Evolutionary conservation across 2,888 invertebrate genomes (phyloP).

Genomic region (Trisateles emortualis): DNA sequence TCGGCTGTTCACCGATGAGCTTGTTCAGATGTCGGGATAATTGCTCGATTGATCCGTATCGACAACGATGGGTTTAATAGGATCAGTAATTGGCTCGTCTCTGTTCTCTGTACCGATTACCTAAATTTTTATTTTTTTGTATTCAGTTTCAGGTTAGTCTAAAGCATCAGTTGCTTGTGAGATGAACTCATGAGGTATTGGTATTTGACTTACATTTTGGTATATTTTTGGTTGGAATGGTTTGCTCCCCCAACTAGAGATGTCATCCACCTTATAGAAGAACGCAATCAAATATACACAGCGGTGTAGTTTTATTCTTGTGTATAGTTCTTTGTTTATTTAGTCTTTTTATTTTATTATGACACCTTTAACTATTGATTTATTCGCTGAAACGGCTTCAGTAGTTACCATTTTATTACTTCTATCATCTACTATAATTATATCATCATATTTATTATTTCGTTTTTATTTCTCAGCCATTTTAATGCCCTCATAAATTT

Average conservation of each 20-base stretch:
- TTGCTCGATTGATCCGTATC: slow-evolving; percentile 19
- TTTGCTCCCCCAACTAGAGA: too few species aligned
- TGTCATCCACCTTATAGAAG: too few species aligned
- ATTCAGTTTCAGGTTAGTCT: not conserved
- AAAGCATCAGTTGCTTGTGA: not conserved
- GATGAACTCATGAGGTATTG: too few species aligned
- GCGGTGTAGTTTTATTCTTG: too few species aligned
- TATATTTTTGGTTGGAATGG: too few species aligned
- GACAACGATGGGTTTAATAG: slow-evolving; percentile 16
- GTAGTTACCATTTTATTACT: not conserved
- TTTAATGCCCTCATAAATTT: not conserved
- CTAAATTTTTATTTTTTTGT: not conserved
- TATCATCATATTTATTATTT: not conserved
- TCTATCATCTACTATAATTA: not conserved
- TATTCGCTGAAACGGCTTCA: not conserved
- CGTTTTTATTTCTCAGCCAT: not conserved
- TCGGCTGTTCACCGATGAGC: slow-evolving; percentile 27
- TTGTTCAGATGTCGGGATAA: slow-evolving; percentile 27
- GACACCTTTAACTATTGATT: not conserved
- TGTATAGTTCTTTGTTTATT: too few species aligned
- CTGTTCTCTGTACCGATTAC: not conserved
- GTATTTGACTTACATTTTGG: too few species aligned
- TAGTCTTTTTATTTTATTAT: too few species aligned
- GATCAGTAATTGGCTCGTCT: slow-evolving; percentile 6
- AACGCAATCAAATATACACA: too few species aligned